Evolutionary conservation across 1,140 invertebrate species (phyloP).

Genomic region (Lordiphosa mommai): DNA sequence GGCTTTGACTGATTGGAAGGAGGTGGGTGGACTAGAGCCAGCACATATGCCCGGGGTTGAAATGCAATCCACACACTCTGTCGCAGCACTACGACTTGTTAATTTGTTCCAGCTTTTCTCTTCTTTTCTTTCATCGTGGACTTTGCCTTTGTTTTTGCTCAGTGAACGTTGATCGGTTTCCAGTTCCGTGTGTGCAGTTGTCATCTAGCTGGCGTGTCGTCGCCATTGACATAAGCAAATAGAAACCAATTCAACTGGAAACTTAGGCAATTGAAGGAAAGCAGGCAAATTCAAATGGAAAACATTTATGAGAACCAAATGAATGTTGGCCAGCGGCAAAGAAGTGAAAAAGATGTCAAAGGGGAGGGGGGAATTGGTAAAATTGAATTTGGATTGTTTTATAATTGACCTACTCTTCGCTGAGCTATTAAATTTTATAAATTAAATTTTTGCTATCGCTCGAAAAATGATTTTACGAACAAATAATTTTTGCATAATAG

Average conservation of each 20-base stretch:
- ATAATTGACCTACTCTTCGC: too few relatives aligned
- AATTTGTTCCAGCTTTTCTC: constrained; percentile 34
- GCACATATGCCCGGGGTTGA: neutral
- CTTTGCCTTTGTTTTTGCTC: constrained; percentile 47
- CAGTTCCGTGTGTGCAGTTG: constrained; percentile 19
- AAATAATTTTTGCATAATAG: too few relatives aligned
- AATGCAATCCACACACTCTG: constrained; percentile 1
- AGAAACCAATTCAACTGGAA: constrained; percentile 62
- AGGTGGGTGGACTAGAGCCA: neutral
- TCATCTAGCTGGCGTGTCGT: constrained; percentile 24
- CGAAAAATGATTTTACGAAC: too few relatives aligned
- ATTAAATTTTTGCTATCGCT: too few relatives aligned
- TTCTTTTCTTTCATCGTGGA: constrained; percentile 1
- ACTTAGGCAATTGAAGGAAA: constrained; percentile 53
- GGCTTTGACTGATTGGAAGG: constrained; percentile 3
- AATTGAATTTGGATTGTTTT: too few relatives aligned
- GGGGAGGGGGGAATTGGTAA: neutral
- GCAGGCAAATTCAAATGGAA: constrained; percentile 40
- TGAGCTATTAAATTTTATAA: too few relatives aligned
- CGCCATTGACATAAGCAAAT: constrained; percentile 28
- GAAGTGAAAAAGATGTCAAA: neutral
- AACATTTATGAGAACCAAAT: constrained; percentile 39
- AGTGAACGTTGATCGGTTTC: constrained; percentile 43
- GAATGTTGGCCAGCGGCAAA: neutral
- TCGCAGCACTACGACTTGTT: constrained; percentile 25